Evolutionary conservation across 1,140 invertebrate genomes (phyloP).

Genomic region (Diprion similis): DNA sequence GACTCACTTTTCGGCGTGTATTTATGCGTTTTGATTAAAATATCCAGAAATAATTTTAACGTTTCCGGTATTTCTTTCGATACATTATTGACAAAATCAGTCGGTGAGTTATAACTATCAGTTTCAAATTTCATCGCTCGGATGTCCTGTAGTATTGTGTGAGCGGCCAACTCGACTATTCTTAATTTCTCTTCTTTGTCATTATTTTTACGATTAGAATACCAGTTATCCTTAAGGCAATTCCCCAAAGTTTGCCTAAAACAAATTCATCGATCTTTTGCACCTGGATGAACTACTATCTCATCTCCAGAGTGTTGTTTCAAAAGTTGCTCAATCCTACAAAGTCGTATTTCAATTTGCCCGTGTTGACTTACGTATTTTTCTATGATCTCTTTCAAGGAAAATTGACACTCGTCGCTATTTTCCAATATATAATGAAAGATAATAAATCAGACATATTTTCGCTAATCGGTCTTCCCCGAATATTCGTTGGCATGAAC

Average conservation of each 20-base stretch:
- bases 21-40: constrained; percentile 21
- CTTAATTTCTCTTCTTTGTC: constrained; percentile 13
- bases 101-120: constrained; percentile 16
- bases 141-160: constrained; percentile 20
- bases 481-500: constrained; percentile 9
- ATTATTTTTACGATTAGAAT: constrained; percentile 18
- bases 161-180: constrained; percentile 22
- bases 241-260: constrained; percentile 21
- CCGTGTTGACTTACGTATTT: constrained; percentile 11
- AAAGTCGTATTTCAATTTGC: constrained; percentile 19
- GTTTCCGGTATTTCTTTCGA: constrained; percentile 18
- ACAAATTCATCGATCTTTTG: constrained; percentile 11
- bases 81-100: constrained; percentile 21
- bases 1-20: constrained; percentile 9
- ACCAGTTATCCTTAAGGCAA: constrained; percentile 15
- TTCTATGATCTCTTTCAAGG: constrained; percentile 16
- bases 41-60: constrained; percentile 21
- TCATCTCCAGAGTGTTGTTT: constrained; percentile 20
- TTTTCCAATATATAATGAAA: constrained; percentile 28
- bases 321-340: constrained; percentile 19
- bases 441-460: constrained; percentile 7
- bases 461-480: constrained; percentile 16
- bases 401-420: background rate
- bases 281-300: background rate
- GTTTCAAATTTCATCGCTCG: constrained; percentile 18